These are phyloP conservation scores for Wasmannia auropunctata DNA, from an alignment of 1,140 invertebrate species.

Conservation along the genomic window DNA sequence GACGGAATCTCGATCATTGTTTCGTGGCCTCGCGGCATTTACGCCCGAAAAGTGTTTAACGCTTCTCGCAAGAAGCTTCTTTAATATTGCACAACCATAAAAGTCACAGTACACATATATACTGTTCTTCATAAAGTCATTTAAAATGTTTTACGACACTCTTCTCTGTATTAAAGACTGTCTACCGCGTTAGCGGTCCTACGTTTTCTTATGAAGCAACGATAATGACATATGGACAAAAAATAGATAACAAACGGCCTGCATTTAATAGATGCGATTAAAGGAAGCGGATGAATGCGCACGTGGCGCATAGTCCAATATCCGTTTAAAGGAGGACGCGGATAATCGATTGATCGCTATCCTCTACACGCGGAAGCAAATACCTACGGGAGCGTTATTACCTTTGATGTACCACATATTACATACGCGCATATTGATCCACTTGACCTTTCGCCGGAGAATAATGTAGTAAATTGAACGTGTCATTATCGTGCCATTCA, in stretches of 20 bases:
- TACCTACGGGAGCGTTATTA: conserved; percentile 66
- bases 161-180: not conserved
- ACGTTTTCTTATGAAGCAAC: conserved; percentile 3
- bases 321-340: conserved; percentile 67
- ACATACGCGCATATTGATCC: conserved; percentile 60
- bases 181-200: not conserved
- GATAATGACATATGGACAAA: not conserved
- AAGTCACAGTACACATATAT: not conserved
- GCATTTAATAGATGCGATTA: conserved; percentile 42
- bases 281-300: conserved; percentile 9
- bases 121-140: conserved; percentile 25
- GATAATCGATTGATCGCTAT: conserved; percentile 64
- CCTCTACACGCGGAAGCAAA: conserved; percentile 42
- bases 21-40: conserved; percentile 41
- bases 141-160: not conserved
- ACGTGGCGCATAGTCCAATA: conserved; percentile 57
- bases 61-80: conserved; percentile 2
- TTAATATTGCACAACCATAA: conserved; percentile 9
- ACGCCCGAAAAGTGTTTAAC: conserved; percentile 47
- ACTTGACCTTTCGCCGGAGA: conserved; percentile 24
- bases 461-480: conserved; percentile 36
- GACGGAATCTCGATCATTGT: conserved; percentile 62
- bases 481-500: conserved; percentile 49
- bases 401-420: conserved; percentile 63
- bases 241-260: conserved; percentile 52